Evolutionary conservation across 2,113 vertebrate species (phyloP).

Genomic region (Pelecanoides urinatrix): DNA sequence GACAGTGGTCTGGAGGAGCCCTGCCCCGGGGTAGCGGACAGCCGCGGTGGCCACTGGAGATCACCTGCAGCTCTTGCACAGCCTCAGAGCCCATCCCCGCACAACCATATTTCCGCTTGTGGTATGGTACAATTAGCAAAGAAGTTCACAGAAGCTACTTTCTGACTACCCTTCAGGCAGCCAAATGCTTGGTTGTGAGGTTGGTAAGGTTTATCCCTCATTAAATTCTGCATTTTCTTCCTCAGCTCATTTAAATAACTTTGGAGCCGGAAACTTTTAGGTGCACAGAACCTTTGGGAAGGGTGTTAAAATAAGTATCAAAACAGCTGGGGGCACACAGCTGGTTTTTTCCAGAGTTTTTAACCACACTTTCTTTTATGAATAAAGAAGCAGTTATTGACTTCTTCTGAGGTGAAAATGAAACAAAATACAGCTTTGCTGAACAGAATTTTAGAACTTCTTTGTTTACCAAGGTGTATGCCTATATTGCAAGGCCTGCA

Average conservation of each 20-base stretch:
- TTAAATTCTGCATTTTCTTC: constrained; percentile 2
- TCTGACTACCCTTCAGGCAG: neutral
- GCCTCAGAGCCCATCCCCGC: accelerated
- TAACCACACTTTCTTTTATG: neutral
- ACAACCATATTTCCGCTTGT: accelerated
- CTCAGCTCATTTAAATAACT: neutral
- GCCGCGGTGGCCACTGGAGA: accelerated
- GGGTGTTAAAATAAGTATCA: constrained; percentile 6
- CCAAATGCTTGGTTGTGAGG: neutral
- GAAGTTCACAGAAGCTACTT: neutral
- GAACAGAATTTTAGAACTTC: neutral
- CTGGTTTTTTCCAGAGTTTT: neutral
- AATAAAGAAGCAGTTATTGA: neutral
- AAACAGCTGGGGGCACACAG: neutral
- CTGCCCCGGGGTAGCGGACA: accelerated
- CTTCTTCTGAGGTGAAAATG: neutral
- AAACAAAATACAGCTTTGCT: neutral
- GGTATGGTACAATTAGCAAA: neutral
- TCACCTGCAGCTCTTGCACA: neutral
- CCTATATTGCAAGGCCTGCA: neutral
- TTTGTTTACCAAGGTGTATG: neutral
- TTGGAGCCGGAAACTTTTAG: neutral
- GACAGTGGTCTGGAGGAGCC: neutral
- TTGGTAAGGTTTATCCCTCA: neutral
- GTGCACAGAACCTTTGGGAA: neutral